These are phyloP conservation scores for Microplitis manilae DNA, from an alignment of 2,888 invertebrate species.

Conservation along the genomic window DNA sequence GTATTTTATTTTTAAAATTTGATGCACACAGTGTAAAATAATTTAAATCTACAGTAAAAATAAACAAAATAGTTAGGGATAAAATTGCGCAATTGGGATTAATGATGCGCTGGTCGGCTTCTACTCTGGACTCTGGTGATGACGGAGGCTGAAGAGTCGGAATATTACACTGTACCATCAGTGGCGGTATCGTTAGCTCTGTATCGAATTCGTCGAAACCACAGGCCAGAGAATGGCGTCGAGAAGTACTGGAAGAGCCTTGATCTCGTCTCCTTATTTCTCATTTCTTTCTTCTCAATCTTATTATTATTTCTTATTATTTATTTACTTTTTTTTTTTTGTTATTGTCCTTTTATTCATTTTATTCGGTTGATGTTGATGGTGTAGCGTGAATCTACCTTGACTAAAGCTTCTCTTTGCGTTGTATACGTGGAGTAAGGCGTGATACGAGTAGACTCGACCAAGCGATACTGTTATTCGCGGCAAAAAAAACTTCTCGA, in stretches of 20 bases:
- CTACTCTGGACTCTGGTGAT: not conserved
- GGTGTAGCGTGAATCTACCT: conserved; percentile 10
- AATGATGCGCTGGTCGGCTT: conserved; percentile 11
- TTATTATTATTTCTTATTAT: not conserved
- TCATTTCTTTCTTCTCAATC: not conserved
- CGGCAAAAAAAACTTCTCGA: conserved; percentile 14
- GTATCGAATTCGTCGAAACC: conserved; percentile 34
- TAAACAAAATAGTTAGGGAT: not conserved
- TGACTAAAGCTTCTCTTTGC: conserved; percentile 18
- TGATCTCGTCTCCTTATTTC: conserved; percentile 12
- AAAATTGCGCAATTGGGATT: conserved; percentile 16
- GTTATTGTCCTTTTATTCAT: conserved; percentile 19
- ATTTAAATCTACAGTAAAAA: not conserved
- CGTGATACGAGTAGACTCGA: conserved; percentile 16
- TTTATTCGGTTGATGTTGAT: not conserved
- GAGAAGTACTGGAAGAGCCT: conserved; percentile 1
- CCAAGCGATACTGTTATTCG: conserved; percentile 41
- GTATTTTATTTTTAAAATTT: conserved; percentile 5
- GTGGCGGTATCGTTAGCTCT: conserved; percentile 20
- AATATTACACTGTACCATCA: not conserved
- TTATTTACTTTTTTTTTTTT: conserved; percentile 11
- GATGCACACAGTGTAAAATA: not conserved
- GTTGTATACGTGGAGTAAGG: not conserved
- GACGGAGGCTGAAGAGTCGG: not conserved
- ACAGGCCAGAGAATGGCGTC: conserved; percentile 2